Conservation (phyloP, 2,113 vertebrate species). For the Triplophysa dalaica region DNA sequence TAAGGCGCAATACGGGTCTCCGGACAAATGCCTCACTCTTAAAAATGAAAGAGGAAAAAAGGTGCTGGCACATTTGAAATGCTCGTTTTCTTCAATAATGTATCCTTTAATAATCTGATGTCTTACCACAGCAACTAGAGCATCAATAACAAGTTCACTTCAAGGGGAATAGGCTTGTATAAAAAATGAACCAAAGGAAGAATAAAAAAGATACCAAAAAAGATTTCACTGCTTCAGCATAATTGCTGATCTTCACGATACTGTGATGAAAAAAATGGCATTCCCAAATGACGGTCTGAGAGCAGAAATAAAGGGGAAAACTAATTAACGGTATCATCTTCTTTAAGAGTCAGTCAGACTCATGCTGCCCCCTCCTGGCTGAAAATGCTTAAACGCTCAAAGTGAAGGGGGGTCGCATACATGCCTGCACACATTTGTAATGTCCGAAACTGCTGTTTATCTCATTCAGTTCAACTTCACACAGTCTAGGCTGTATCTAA, state of each 20-base stretch:
- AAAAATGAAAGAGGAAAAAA: conserved; percentile 14
- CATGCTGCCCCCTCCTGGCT: conserved; percentile 53
- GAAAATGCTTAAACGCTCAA: not conserved
- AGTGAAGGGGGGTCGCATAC: conserved; percentile 43
- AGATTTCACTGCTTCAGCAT: conserved; percentile 66
- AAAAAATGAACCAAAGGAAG: conserved; percentile 53
- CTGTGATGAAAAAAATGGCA: conserved; percentile 59
- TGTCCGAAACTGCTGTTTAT: not conserved
- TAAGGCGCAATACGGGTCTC: not conserved
- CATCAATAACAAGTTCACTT: conserved; percentile 68
- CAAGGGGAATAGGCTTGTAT: conserved; percentile 63
- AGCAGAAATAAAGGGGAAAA: conserved; percentile 66
- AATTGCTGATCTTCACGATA: conserved; percentile 72
- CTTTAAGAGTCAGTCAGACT: conserved; percentile 8
- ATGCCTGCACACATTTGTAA: not conserved
- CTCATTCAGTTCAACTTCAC: not conserved
- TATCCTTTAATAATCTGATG: conserved; percentile 68
- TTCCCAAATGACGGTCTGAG: conserved; percentile 62
- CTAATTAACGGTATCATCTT: conserved; percentile 62
- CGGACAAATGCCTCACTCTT: not conserved
- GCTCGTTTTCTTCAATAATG: conserved; percentile 63
- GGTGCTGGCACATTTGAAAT: conserved; percentile 40
- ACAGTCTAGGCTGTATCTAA: not conserved
- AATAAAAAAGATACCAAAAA: conserved; percentile 52
- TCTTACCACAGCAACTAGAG: conserved; percentile 64